Base-by-base conservation (phyloP, 1,140 invertebrate genomes). In the Anastatus disparis region DNA sequence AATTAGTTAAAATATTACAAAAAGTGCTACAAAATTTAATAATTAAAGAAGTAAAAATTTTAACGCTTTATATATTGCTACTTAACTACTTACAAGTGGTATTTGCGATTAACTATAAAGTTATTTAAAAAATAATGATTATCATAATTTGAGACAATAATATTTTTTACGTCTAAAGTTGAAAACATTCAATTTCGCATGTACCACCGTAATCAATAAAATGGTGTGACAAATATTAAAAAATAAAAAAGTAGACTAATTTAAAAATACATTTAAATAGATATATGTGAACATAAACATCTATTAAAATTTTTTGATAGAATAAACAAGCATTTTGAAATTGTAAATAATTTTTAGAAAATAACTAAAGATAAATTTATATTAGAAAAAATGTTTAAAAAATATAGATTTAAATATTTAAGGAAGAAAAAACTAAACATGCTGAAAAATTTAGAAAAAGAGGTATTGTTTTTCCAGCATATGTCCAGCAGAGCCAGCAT, bases 401-500 rank as follows among this genome's bases (percentile, higher is more conserved):
- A n/a, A n/a, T n/a, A n/a, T n/a, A n/a, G n/a, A n/a, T n/a, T n/a
- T n/a, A n/a, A n/a, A n/a, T n/a, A n/a, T n/a, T n/a, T n/a, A n/a
- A n/a, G n/a, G n/a, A n/a, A n/a, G n/a, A n/a, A n/a, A n/a, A n/a
- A n/a, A n/a, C n/a, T n/a, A 70, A 52, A 76, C 71, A 74, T 73
- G 72, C 72, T 74, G 65, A 75, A 59, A 69, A 55, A 63, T 13
- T 69, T 2, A 63, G 40, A 72, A 53, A 74, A 17, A 70, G 27
- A 79, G 73, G 74, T 72, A 74, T 59, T 53, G 46, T 65, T 73
- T 77, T 75, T 76, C 74, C 78, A 76, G 76, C 75, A 50, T 77
- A 73, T 77, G 66, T 79, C 77, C 78, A 79, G 78, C 78, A 76
- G 74, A 77, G 73, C 76, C 61, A 70, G 67, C 67, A 26, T 56